These are phyloP conservation scores for Limonius californicus DNA, from an alignment of 1,140 invertebrate species.

Conservation along the genomic window DNA sequence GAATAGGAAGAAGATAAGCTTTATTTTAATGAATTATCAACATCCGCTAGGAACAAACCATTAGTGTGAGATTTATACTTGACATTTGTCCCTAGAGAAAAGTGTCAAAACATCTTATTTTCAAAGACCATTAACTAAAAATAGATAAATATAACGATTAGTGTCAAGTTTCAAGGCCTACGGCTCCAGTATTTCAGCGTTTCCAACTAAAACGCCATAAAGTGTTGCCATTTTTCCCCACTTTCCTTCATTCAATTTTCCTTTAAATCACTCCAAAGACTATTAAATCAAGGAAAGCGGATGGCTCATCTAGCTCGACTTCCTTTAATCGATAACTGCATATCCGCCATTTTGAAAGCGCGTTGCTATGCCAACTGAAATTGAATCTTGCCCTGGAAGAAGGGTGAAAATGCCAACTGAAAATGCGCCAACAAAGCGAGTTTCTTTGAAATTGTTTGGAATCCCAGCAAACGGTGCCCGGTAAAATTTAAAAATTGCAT, in stretches of 20 bases:
- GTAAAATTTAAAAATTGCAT: constrained; percentile 26
- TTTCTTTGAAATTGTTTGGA: too few species aligned
- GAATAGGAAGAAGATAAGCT: constrained; percentile 24
- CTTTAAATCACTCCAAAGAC: too few species aligned
- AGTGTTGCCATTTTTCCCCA: too few species aligned
- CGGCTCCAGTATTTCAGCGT: too few species aligned
- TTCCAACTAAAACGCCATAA: too few species aligned
- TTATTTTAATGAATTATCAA: constrained; percentile 36
- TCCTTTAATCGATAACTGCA: neutral
- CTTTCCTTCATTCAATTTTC: too few species aligned
- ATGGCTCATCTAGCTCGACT: too few species aligned
- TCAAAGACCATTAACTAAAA: constrained; percentile 16
- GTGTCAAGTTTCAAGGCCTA: too few species aligned
- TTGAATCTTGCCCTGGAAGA: too few species aligned
- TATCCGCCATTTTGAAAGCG: constrained; percentile 17
- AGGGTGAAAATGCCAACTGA: constrained; percentile 1
- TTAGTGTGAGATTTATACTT: constrained; percentile 41
- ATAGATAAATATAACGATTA: too few species aligned
- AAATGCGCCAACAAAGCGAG: neutral
- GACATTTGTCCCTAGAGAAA: constrained; percentile 40
- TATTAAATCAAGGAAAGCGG: too few species aligned
- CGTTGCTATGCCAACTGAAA: constrained; percentile 13
- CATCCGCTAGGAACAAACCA: constrained; percentile 32
- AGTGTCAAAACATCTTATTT: constrained; percentile 34
- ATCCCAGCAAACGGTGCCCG: too few species aligned